Conservation (phyloP, 37 sponge, comb jelly and placozoan species). For the Hexactinellida sp. region DNA sequence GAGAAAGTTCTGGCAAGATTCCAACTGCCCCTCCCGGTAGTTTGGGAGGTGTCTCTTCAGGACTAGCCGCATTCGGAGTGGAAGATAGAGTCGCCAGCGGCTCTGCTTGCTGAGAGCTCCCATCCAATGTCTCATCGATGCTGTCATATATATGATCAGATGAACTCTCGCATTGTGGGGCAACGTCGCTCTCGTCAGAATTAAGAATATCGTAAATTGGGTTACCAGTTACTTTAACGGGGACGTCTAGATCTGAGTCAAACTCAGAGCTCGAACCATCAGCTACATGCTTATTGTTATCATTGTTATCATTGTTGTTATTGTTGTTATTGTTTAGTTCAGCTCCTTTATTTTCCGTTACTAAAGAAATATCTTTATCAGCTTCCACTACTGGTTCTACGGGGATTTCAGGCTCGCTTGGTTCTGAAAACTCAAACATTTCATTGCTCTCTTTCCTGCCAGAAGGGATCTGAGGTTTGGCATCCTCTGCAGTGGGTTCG, state of each 20-base stretch:
- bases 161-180: not conserved
- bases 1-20: not conserved
- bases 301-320: not conserved
- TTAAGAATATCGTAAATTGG: not conserved
- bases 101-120: not conserved
- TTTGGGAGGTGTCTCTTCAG: not conserved
- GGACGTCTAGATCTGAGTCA: not conserved
- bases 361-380: not conserved
- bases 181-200: not conserved
- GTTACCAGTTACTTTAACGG: not conserved
- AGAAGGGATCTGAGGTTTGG: not conserved
- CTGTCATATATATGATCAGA: too few species aligned
- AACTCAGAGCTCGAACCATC: not conserved
- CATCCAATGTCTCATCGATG: not conserved
- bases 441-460: not conserved
- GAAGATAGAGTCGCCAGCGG: not conserved
- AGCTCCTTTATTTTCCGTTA: not conserved
- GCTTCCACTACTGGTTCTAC: not conserved
- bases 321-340: not conserved
- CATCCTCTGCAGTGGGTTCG: not conserved
- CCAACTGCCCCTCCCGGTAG: not conserved
- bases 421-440: not conserved
- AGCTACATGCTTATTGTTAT: not conserved
- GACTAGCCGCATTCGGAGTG: not conserved
- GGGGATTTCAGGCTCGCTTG: not conserved